Evolutionary conservation across 2,797 vertebrate species (phyloP), one percentile per base, ranked within the genome.

Genomic region (Cygnus olor): DNA sequence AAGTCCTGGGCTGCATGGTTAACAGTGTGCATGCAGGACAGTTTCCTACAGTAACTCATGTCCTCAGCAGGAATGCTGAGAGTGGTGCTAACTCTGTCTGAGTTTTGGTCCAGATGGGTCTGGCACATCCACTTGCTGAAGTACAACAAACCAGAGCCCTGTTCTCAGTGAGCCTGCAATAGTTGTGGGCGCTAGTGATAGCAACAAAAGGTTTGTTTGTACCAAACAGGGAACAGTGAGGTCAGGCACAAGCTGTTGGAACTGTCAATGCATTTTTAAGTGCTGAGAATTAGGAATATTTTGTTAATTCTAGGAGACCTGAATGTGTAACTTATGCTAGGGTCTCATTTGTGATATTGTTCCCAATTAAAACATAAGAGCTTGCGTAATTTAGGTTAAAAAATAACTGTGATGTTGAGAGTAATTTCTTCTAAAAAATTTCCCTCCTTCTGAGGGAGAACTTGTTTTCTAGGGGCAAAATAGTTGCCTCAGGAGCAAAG

Each of bases 171-270:
- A 93, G 89, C 45, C 57, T 90, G 82, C 73, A 95, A 85, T 63
- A 86, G 72, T 42, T 93, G 85, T 80, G 93, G 85, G 82, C 0
- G 14, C 94, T 91, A 90, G 85, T 84, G 85, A 91, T 94, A 94
- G 94, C 94, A 96, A 91, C 93, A 94, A 91, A 95, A 96, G 49
- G n/a, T 96, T 95, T 94, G 94, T 96, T 96, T 96, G 85, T 95
- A 92, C 91, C 89, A 95, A 71, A 95, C 85, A 91, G 61, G 87
- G 69, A 96, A 61, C 85, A 93, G 53, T 85, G 88, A 96, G 85
- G 91, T 96, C 96, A 96, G 85, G 82, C 94, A 89, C 77, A 94
- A 94, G 85, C 77, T 95, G 73, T 93, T 96, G 89, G 93, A 96
- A 88, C 80, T 88, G 80, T 86, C 61, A 84, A 93, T 83, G 80